A percentile compares a stretch with the other conserved stretches of the same genome.
phyloP scores from a whole-genome alignment of 2,888 invertebrate species.

The Aphelenchoides bicaudatus region DNA sequence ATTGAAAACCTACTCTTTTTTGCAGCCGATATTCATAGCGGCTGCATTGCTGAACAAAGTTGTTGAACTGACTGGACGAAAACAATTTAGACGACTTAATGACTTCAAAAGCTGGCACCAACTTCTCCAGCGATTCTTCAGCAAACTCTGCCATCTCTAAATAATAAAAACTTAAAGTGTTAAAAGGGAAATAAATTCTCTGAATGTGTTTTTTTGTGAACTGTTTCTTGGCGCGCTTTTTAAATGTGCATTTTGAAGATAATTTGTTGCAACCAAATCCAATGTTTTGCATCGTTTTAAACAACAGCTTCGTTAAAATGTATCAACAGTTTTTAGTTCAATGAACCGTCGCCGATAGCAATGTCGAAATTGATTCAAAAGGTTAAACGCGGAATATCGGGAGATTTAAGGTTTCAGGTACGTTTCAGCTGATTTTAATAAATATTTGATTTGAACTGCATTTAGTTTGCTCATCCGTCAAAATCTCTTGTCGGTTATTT shows the following conservation, averaged over 20 bases:
- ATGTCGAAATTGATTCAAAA: not conserved
- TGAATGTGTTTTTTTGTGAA: not conserved
- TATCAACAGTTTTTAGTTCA: too few relatives aligned
- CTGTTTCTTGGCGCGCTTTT: not conserved
- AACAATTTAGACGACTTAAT: conserved; percentile 74
- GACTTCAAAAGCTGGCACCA: conserved; percentile 77
- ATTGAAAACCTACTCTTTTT: conserved; percentile 34
- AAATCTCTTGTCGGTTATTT: conserved; percentile 37
- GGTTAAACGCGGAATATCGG: too few relatives aligned
- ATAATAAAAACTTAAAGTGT: not conserved
- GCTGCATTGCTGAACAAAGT: conserved; percentile 39
- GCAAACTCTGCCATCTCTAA: conserved; percentile 78
- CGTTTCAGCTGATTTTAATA: not conserved
- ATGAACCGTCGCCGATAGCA: not conserved
- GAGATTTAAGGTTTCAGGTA: too few relatives aligned
- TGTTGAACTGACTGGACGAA: conserved; percentile 70
- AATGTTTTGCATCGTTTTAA: not conserved
- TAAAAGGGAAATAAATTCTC: not conserved
- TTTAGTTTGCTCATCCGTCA: conserved; percentile 36
- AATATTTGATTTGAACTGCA: not conserved
- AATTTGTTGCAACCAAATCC: not conserved
- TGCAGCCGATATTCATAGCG: conserved; percentile 35
- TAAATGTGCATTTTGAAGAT: not conserved
- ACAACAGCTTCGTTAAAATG: not conserved
- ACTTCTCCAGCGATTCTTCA: conserved; percentile 74